Percentiles rank a stretch among this genome's conserved stretches.
phyloP scores from a whole-genome alignment of 2,888 invertebrate species.

The Halocaridina rubra region DNA sequence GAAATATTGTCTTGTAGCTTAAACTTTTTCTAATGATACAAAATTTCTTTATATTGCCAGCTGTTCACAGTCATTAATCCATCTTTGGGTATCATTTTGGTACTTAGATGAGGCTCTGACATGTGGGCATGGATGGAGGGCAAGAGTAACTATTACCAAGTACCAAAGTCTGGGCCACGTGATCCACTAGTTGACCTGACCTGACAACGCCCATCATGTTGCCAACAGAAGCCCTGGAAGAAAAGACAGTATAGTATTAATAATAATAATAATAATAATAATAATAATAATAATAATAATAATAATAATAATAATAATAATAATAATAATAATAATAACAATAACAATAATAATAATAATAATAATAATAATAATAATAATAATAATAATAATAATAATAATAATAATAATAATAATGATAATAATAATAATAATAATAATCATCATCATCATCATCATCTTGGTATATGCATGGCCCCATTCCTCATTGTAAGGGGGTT shows the following conservation, averaged over 20 bases:
- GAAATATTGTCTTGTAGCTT: no score
- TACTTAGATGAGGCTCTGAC: neutral
- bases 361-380: neutral
- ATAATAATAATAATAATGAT: neutral
- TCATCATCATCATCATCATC: no score
- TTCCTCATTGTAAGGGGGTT: no score
- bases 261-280: neutral
- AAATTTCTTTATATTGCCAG: neutral
- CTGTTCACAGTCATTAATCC: neutral
- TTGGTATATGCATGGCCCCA: no score
- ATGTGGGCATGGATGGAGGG: neutral
- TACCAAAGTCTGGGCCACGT: slow-evolving; percentile 11
- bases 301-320: neutral
- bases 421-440: neutral
- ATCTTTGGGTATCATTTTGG: neutral
- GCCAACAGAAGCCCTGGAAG: slow-evolving; percentile 20
- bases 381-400: neutral
- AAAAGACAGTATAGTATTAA: neutral
- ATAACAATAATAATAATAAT: no score
- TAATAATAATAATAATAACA: no score
- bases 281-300: neutral
- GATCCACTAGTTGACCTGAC: slow-evolving; percentile 46
- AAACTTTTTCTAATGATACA: neutral
- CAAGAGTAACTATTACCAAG: neutral
- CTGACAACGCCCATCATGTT: slow-evolving; percentile 37